A percentile compares a stretch with the other conserved stretches of the same genome.
These are phyloP conservation scores for Aphis craccivora DNA, from an alignment of 1,140 invertebrate genomes.

Conservation along the genomic window DNA sequence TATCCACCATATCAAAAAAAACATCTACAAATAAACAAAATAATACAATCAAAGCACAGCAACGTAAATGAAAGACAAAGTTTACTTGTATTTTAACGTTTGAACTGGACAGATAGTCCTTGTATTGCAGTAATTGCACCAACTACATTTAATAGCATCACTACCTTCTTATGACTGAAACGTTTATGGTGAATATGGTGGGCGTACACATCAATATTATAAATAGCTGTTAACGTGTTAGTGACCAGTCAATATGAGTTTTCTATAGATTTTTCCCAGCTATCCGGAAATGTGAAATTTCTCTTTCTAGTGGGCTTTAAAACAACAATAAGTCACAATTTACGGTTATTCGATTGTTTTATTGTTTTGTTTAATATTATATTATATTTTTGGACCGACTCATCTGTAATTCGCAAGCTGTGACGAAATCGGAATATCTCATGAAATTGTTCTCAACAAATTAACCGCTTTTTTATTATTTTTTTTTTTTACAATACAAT, in stretches of 20 bases:
- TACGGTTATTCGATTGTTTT: conserved; percentile 43
- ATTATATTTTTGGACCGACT: neutral
- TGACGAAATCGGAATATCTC: neutral
- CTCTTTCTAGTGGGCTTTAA: neutral
- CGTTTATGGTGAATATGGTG: neutral
- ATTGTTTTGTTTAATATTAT: neutral
- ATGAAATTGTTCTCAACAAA: neutral
- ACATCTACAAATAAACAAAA: conserved; percentile 46
- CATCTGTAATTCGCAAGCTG: conserved; percentile 17
- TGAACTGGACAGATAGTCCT: neutral
- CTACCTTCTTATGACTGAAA: neutral
- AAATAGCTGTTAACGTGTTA: neutral
- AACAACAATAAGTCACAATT: conserved; percentile 19
- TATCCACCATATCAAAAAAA: neutral
- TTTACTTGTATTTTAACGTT: neutral
- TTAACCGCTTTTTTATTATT: neutral
- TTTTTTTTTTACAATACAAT: neutral
- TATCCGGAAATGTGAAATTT: neutral
- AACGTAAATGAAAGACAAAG: neutral
- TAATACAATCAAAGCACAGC: conserved; percentile 1
- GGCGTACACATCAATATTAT: neutral
- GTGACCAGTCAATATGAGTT: neutral
- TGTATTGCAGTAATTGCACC: neutral
- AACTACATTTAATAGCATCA: conserved; percentile 1
- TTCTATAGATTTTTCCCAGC: neutral